Base-by-base conservation (phyloP, 2,888 invertebrate species). In the Psococerastis gibbosa region DNA sequence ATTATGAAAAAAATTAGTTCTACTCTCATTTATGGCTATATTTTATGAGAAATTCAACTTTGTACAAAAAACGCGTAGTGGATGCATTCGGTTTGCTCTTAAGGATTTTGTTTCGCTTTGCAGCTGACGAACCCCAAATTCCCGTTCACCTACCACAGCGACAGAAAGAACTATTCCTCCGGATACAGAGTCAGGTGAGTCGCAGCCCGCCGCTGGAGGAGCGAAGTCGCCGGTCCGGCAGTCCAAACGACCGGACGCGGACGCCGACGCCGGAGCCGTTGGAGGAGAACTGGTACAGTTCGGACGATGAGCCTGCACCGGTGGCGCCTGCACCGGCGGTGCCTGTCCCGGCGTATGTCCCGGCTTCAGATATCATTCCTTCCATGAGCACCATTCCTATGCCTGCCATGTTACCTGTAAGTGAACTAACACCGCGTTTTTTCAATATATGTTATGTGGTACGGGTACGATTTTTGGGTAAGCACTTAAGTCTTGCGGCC, bases 241-340 rank as follows among this genome's bases (percentile, higher is more conserved):
- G 38, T 20, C 20, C 17, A 6, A 20, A 13, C 4, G 38, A 20
- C n/a, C 8, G 20, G 42, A 11, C 15, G 15, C 43, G 20, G 27
- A 32, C 3, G 22, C 22, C 59, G 3, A 20, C 38, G n/a, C 50
- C 57, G 56, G 54, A 52, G 15, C 55, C 54, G 43, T 55, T 58
- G 45, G 59, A 60, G 34, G 63, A 64, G 45, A 74, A 78, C 60
- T 83, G 83, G 78, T 84, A 83, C 56, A 38, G 38, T 20, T 83
- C 82, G 2, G 82, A 81, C 56, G 82, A 82, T 52, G 80, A 79
- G 52, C 78, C 76, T 53, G 80, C 51, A 42, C 32, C 13, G 13
- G 50, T 50, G 11, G 54, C 61, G 1, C 52, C 60, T 2, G 62
- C 51, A 35, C 57, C 65, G 43, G 65, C 67, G 0, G 60, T 61